Conservation (phyloP, 2,888 invertebrate genomes). For the Cataglyphis livida region DNA sequence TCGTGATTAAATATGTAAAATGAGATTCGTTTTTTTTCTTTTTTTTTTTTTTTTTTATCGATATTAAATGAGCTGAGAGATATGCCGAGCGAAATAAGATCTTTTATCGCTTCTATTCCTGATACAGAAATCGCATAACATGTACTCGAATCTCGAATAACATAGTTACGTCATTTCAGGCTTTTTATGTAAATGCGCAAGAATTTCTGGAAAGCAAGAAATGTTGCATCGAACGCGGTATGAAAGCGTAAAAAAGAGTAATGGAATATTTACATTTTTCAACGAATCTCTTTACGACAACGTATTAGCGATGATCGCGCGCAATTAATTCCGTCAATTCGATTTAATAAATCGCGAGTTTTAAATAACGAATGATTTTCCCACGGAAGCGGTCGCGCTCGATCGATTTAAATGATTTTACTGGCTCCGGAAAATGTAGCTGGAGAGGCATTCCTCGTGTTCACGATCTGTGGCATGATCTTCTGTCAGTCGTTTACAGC, state of each 20-base stretch:
- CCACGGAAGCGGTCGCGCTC: conserved; percentile 77
- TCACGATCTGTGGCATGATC: conserved; percentile 75
- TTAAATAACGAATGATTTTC: conserved; percentile 70
- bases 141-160: background rate
- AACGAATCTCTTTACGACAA: background rate
- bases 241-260: background rate
- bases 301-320: background rate
- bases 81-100: background rate
- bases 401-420: conserved; percentile 82
- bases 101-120: background rate
- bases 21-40: background rate
- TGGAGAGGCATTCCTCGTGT: conserved; percentile 77
- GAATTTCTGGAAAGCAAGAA: background rate
- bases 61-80: background rate
- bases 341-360: conserved; percentile 35
- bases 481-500: conserved; percentile 67
- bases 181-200: background rate
- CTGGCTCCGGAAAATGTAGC: conserved; percentile 76
- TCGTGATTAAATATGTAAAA: conserved; percentile 18
- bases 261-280: background rate
- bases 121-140: background rate
- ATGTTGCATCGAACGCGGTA: background rate
- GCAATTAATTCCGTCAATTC: conserved; percentile 9
- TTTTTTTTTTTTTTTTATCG: background rate
- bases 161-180: background rate